Conservation (phyloP, 2,797 vertebrate genomes). For the Limosa lapponica region DNA sequence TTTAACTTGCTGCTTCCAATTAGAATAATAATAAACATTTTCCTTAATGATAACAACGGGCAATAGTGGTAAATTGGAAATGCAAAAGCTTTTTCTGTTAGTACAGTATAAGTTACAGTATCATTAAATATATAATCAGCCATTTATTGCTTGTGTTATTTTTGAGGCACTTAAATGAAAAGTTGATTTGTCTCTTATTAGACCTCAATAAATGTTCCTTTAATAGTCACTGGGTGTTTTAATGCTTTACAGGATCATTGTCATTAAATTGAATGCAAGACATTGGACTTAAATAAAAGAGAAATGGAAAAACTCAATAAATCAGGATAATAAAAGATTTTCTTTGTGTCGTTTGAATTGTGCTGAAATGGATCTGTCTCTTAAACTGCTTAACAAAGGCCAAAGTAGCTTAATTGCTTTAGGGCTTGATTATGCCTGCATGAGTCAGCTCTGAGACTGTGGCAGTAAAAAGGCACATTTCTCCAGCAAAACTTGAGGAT, state of each 20-base stretch:
- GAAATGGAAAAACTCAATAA: constrained; percentile 53
- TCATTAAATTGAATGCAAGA: constrained; percentile 58
- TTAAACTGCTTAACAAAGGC: constrained; percentile 37
- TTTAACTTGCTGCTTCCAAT: constrained; percentile 57
- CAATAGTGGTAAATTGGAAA: constrained; percentile 30
- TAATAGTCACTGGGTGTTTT: constrained; percentile 59
- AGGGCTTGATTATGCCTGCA: background rate
- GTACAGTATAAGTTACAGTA: constrained; percentile 24
- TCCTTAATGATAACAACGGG: constrained; percentile 32
- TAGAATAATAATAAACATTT: constrained; percentile 63
- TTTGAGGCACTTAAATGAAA: constrained; percentile 59
- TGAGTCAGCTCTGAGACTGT: background rate
- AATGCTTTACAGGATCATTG: constrained; percentile 53
- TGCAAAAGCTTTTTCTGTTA: background rate
- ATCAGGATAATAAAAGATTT: constrained; percentile 61
- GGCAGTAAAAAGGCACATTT: background rate
- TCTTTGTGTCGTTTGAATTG: constrained; percentile 29
- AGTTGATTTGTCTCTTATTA: constrained; percentile 69
- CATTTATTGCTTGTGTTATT: constrained; percentile 48
- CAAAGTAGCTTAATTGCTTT: constrained; percentile 25
- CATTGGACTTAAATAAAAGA: constrained; percentile 64
- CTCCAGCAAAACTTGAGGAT: background rate
- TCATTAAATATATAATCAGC: constrained; percentile 55
- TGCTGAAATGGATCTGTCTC: constrained; percentile 23
- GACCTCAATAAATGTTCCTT: constrained; percentile 53